Percentiles rank a stretch among this genome's conserved stretches.
Conservation (phyloP, 2,888 invertebrate species). For the Mongoloraphidia duomilia region DNA sequence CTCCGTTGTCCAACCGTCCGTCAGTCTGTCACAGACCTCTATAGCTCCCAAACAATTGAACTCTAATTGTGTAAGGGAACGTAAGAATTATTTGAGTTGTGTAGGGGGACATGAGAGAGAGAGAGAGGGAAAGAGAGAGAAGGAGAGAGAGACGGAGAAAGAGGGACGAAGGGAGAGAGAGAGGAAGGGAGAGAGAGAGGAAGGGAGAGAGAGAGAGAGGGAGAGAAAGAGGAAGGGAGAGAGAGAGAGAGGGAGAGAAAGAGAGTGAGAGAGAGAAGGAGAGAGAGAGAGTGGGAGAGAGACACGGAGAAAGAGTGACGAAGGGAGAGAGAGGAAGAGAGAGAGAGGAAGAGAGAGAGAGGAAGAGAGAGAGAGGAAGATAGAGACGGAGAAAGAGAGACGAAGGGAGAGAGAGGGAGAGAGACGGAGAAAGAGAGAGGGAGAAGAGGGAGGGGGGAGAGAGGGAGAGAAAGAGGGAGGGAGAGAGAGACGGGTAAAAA, state of each 20-base stretch:
- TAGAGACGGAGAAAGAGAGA: constrained; percentile 8
- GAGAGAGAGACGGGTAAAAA: background rate
- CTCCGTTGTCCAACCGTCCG: too few species aligned
- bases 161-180: too few species aligned
- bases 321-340: constrained; percentile 30
- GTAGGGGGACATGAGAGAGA: too few species aligned
- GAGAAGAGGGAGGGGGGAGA: constrained; percentile 17
- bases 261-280: constrained; percentile 27
- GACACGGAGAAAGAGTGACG: constrained; percentile 21
- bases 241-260: constrained; percentile 29
- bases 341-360: constrained; percentile 26
- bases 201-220: constrained; percentile 3
- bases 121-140: too few species aligned
- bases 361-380: constrained; percentile 14
- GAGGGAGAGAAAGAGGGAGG: constrained; percentile 13
- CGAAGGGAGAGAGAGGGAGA: constrained; percentile 8
- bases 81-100: too few species aligned
- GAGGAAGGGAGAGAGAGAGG: constrained; percentile 7
- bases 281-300: too few species aligned
- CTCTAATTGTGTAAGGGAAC: too few species aligned
- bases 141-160: too few species aligned
- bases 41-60: too few species aligned
- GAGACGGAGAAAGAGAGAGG: constrained; percentile 12
- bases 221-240: constrained; percentile 14
- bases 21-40: too few species aligned